Base-by-base conservation (phyloP, 2,888 invertebrate species). In the Thera obeliscata region DNA sequence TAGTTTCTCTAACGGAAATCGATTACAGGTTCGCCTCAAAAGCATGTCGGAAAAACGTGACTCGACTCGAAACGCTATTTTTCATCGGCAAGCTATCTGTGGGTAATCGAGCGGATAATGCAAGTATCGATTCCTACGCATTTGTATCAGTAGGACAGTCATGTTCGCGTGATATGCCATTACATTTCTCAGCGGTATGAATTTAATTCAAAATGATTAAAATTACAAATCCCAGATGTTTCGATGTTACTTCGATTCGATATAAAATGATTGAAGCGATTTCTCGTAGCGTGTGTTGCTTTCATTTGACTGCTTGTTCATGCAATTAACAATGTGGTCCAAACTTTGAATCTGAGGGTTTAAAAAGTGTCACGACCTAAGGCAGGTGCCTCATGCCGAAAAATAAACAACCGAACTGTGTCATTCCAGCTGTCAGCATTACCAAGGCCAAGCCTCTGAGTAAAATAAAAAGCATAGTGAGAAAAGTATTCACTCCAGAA, bases 21-120 rank as follows among this genome's bases (percentile, higher is more conserved):
- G 80, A 84, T 85, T 82, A 80, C 76, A 77, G 73, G 70, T 78
- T 78, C 78, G 78, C 78, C 77, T 78, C 75, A 70, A 78, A 74
- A 76, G 69, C 78, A 76, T 77, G 78, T 75, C 74, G 69, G 71
- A 62, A 75, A 76, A 69, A 82, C 85, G 85, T 85, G 84, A 82
- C 81, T 78, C 74, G 83, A 81, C 76, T 84, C 12, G 68, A 76
- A 73, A 76, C 67, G 78, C 81, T 80, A 87, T 85, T 84, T 85
- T 84, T 85, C 85, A 83, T 80, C 83, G 78, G 69, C 76, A 77
- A 78, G 78, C 83, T 81, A 74, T 76, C 78, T 64, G 75, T 56
- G 76, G 74, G 74, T 83, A 87, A 87, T 87, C 85, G 85, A 80
- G 81, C 76, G 84, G 84, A 84, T 85, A 87, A 87, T 86, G 82